phyloP scores from a whole-genome alignment of 2,113 vertebrate species.

The Osmerus eperlanus region DNA sequence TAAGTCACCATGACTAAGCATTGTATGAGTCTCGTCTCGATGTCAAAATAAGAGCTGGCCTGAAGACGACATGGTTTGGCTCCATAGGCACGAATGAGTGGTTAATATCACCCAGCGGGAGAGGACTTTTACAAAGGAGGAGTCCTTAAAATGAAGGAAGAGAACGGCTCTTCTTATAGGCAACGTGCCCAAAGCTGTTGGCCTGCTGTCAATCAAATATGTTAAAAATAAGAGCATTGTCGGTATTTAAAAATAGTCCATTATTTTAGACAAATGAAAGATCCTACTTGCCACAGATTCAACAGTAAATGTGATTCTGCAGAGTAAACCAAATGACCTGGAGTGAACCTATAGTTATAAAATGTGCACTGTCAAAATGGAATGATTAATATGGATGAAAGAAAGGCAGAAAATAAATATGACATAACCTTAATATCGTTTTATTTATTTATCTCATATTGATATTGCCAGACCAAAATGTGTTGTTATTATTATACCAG shows the following conservation, averaged over 20 bases:
- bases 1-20: conserved; percentile 83
- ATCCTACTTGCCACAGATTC: neutral
- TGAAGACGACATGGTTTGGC: neutral
- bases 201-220: conserved; percentile 29
- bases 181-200: conserved; percentile 25
- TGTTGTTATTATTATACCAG: too few relatives aligned
- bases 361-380: too few relatives aligned
- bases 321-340: too few relatives aligned
- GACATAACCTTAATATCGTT: too few relatives aligned
- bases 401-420: too few relatives aligned
- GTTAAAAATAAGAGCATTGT: neutral
- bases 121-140: conserved; percentile 55
- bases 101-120: neutral
- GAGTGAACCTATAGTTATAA: too few relatives aligned
- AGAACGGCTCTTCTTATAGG: conserved; percentile 16
- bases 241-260: too few relatives aligned
- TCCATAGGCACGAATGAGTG: neutral
- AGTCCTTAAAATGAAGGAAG: conserved; percentile 17
- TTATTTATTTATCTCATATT: too few relatives aligned
- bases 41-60: conserved; percentile 71
- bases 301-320: neutral
- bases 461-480: too few relatives aligned
- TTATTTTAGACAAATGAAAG: neutral
- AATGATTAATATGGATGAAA: too few relatives aligned
- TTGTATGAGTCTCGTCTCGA: conserved; percentile 53